These are phyloP conservation scores for Hylaeus volcanicus DNA, from an alignment of 1,140 invertebrate genomes.

Conservation along the genomic window DNA sequence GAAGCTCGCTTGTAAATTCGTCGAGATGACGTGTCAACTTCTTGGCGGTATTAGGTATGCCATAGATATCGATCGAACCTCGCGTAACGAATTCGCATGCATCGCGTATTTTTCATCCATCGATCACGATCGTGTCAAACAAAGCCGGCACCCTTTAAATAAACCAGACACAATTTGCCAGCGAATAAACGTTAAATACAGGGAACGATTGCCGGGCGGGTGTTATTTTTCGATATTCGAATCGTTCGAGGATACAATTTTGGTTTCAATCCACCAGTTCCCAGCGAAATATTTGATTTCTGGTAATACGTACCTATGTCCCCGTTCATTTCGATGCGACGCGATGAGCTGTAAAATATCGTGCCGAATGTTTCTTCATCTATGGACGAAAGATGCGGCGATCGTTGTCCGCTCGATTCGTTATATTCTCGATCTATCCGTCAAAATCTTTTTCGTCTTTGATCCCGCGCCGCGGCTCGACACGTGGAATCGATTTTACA, in stretches of 20 bases:
- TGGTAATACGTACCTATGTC: background rate
- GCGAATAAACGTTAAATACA: conserved; percentile 13
- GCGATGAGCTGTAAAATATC: too few relatives aligned
- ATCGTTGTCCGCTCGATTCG: too few relatives aligned
- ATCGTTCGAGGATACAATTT: background rate
- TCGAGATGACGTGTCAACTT: conserved; percentile 23
- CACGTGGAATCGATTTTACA: too few relatives aligned
- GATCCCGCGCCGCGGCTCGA: too few relatives aligned
- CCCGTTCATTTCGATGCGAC: too few relatives aligned
- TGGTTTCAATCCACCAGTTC: background rate
- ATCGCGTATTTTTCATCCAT: background rate
- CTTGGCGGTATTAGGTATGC: conserved; percentile 29
- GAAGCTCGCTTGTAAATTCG: conserved; percentile 12
- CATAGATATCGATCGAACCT: conserved; percentile 19
- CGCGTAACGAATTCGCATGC: background rate
- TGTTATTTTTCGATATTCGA: background rate
- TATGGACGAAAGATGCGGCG: too few relatives aligned
- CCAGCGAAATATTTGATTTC: background rate
- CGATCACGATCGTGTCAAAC: background rate
- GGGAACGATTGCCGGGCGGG: background rate
- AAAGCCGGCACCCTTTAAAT: background rate
- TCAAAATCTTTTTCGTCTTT: too few relatives aligned
- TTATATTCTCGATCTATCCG: too few relatives aligned
- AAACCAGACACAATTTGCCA: background rate
- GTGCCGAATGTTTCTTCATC: too few relatives aligned